Evolutionary conservation across 2,113 vertebrate genomes (phyloP).

Genomic region (Lasiurus borealis): DNA sequence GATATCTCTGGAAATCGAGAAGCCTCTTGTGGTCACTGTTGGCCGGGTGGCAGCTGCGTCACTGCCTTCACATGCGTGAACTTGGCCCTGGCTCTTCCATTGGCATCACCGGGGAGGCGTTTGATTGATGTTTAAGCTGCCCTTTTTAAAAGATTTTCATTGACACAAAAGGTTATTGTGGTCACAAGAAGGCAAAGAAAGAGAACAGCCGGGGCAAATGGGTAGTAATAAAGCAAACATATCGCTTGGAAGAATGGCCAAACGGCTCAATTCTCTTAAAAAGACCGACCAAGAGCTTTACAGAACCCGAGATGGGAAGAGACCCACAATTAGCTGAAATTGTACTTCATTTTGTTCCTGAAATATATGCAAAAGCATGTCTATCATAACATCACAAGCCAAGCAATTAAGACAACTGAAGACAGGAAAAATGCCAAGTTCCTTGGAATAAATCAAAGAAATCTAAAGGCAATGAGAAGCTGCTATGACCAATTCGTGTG

Average conservation of each 20-base stretch:
- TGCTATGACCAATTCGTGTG: neutral
- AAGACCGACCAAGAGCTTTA: neutral
- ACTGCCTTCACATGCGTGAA: neutral
- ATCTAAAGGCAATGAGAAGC: neutral
- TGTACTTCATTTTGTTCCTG: neutral
- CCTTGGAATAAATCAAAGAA: conserved; percentile 44
- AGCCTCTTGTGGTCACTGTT: neutral
- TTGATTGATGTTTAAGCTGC: neutral
- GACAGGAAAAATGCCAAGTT: neutral
- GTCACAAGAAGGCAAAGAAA: conserved; percentile 6
- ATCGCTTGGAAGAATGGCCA: neutral
- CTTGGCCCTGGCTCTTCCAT: neutral
- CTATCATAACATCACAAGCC: neutral
- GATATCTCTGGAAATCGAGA: conserved; percentile 48
- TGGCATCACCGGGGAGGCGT: neutral
- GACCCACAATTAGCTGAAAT: neutral
- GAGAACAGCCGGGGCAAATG: neutral
- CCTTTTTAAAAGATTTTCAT: conserved; percentile 19
- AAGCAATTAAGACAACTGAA: neutral
- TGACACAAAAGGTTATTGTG: conserved; percentile 31
- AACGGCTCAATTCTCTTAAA: neutral
- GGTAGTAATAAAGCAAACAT: neutral
- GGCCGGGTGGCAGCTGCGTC: conserved; percentile 46
- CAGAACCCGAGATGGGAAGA: neutral
- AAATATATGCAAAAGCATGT: neutral